Evolutionary conservation across 2,113 vertebrate genomes (phyloP), one percentile per base, ranked within the genome.

Genomic region (Rhipidura dahli): DNA sequence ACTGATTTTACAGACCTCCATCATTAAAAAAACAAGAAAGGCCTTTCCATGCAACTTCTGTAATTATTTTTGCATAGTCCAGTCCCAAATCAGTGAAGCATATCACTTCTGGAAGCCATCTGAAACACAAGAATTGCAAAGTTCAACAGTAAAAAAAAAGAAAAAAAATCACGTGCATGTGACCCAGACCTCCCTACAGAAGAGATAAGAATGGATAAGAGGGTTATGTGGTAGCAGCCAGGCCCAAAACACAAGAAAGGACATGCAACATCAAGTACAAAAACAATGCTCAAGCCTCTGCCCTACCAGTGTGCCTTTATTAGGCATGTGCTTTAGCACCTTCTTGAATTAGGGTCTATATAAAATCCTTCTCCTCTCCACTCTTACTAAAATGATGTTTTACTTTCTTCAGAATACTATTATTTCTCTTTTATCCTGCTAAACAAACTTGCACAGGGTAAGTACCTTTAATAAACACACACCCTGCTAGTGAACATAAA

Each of bases 161-260:
- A 39, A 33, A 42, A 70, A 80, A 64, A 83, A 22, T 14, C 4
- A 2, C 0, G 0, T 3, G 18, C 65, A 70, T 50, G 68, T 2
- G 5, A 37, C 35, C 35, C 79, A 73, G 28, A 39, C 13, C 33
- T 81, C 83, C 40, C 37, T 47, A 64, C 30, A 40, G 35, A 89
- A 70, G 11, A 30, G 31, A 8, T 20, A 64, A 79, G n/a, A 70
- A 37, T 26, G 69, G 57, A 35, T 33, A 35, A 56, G 40, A 64
- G 17, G 18, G 31, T 19, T 57, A 14, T 37, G 13, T 24, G 33
- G 54, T 5, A 89, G 57, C 33, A 65, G 45, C 11, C 23, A 35
- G 56, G 18, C 30, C 42, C 35, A 42, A 76, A 93, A 7, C 30
- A 39, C 17, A 64, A 68, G 26, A 82, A 91, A 44, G 4, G 1